Conservation (phyloP, 2,797 vertebrate species). For the Helostoma temminkii region DNA sequence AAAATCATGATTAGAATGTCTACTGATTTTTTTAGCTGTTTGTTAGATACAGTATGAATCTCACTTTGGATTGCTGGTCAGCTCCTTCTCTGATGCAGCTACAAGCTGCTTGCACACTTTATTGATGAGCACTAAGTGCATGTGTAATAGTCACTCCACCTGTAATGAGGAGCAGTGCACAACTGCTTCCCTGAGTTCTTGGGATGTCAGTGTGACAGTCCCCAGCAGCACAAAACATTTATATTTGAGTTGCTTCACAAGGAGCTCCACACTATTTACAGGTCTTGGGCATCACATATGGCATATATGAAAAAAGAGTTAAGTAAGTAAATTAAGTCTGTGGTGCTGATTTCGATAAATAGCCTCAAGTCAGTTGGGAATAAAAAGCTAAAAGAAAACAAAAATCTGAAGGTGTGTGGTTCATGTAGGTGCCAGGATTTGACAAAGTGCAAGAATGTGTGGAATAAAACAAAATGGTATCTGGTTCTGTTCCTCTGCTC, state of each 20-base stretch:
- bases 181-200: neutral
- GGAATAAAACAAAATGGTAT: too few species aligned
- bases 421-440: neutral
- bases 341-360: neutral
- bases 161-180: neutral
- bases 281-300: neutral
- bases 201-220: neutral
- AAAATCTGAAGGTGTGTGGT: neutral
- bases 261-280: slow-evolving; percentile 8
- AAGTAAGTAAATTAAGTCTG: too few species aligned
- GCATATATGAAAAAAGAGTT: neutral
- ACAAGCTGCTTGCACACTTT: neutral
- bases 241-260: slow-evolving; percentile 5
- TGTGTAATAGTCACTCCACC: neutral
- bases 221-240: neutral
- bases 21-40: too few species aligned
- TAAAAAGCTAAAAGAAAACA: neutral
- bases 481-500: too few species aligned
- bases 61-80: neutral
- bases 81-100: neutral
- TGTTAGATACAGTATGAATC: neutral
- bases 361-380: neutral
- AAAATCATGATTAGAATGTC: neutral
- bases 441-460: neutral
- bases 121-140: too few species aligned